phyloP scores from a whole-genome alignment of 2,797 vertebrate genomes.

The Pogoniulus pusillus region DNA sequence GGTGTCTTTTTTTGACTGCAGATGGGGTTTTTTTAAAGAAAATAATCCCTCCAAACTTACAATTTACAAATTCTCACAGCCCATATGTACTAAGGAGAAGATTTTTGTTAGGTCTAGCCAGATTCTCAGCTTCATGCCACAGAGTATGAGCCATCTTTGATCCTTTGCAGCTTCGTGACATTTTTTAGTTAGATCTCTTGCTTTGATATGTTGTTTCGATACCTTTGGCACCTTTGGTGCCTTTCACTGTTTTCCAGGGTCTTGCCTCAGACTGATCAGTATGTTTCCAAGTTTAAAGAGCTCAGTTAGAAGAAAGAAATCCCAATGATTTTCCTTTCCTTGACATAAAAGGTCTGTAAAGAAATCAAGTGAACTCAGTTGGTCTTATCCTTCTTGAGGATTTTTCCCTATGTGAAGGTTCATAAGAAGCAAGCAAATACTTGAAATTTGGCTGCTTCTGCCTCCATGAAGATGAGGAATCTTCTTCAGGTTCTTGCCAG shows the following conservation, averaged over 20 bases:
- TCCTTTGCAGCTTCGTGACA: not conserved
- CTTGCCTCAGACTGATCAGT: not conserved
- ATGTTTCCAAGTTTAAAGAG: not conserved
- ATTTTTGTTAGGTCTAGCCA: not conserved
- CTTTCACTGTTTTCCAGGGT: not conserved
- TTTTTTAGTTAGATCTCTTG: not conserved
- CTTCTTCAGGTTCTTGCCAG: not conserved
- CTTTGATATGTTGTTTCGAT: not conserved
- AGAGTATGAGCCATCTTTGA: not conserved
- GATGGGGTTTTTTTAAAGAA: not conserved
- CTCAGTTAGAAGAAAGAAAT: not conserved
- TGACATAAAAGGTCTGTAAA: not conserved
- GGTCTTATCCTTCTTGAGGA: not conserved
- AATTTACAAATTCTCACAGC: not conserved
- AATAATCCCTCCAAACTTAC: not conserved
- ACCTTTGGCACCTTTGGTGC: not conserved
- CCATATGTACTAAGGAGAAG: not conserved
- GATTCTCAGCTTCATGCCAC: not conserved
- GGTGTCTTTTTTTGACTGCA: not conserved
- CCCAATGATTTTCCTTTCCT: not conserved
- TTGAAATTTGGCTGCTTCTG: not conserved
- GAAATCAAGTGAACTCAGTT: not conserved
- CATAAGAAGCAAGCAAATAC: not conserved
- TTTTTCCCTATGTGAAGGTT: not conserved
- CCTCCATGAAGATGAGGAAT: not conserved